Evolutionary conservation across 2,888 invertebrate genomes (phyloP).

Genomic region (Catocala sponsa): DNA sequence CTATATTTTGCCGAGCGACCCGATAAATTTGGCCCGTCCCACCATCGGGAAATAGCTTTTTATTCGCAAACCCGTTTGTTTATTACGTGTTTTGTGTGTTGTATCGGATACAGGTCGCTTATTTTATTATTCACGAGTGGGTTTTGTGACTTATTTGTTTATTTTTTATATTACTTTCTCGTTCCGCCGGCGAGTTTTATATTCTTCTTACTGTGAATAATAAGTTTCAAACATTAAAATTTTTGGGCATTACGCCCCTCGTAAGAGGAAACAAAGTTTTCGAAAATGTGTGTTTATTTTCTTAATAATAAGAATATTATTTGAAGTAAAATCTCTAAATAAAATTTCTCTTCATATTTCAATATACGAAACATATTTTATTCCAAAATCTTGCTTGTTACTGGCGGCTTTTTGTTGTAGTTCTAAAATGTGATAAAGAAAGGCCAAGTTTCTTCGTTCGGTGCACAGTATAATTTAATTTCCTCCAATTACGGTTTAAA

Average conservation of each 20-base stretch:
- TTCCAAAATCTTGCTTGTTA: conserved; percentile 16
- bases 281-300: conserved; percentile 38
- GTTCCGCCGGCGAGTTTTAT: conserved; percentile 48
- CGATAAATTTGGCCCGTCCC: conserved; percentile 74
- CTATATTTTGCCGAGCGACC: conserved; percentile 74
- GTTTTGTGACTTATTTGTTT: conserved; percentile 58
- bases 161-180: conserved; percentile 52
- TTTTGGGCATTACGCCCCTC: conserved; percentile 34
- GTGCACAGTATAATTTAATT: conserved; percentile 13
- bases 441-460: conserved; percentile 8
- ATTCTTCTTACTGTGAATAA: conserved; percentile 42
- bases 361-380: conserved; percentile 1
- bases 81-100: conserved; percentile 65
- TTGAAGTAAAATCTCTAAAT: conserved; percentile 27
- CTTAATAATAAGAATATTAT: conserved; percentile 36
- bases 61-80: conserved; percentile 73
- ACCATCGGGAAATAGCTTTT: conserved; percentile 76
- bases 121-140: conserved; percentile 62
- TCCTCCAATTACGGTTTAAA: conserved; percentile 18
- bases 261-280: conserved; percentile 43
- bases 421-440: neutral
- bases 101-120: conserved; percentile 57
- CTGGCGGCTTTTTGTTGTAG: too few species aligned
- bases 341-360: conserved; percentile 4
- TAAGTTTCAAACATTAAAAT: conserved; percentile 47